Conservation (phyloP, 2,888 invertebrate genomes). For the Archips crataeganus region DNA sequence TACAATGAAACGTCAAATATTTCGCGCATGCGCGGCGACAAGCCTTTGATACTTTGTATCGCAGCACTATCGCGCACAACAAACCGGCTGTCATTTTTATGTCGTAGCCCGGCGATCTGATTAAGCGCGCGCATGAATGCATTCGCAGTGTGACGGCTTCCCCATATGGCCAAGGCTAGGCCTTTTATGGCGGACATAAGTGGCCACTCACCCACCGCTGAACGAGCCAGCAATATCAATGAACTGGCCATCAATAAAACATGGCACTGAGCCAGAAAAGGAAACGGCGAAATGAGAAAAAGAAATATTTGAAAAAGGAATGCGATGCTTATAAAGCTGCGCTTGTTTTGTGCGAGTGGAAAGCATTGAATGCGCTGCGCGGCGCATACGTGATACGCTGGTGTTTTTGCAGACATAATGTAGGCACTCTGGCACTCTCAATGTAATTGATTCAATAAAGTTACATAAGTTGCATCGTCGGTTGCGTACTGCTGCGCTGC, state of each 20-base stretch:
- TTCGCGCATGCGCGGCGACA: constrained; percentile 20
- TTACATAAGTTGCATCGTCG: constrained; percentile 61
- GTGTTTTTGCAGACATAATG: constrained; percentile 51
- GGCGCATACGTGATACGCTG: constrained; percentile 73
- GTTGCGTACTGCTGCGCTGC: not conserved
- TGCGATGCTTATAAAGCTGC: constrained; percentile 68
- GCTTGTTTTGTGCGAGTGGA: constrained; percentile 79
- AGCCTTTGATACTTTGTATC: constrained; percentile 37
- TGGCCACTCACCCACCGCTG: constrained; percentile 84
- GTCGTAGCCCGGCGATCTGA: constrained; percentile 76
- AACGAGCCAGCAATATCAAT: constrained; percentile 85
- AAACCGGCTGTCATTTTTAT: constrained; percentile 62
- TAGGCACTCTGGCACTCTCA: constrained; percentile 45
- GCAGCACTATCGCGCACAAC: constrained; percentile 25
- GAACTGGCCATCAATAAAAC: constrained; percentile 85
- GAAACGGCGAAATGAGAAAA: constrained; percentile 83
- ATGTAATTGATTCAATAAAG: constrained; percentile 67
- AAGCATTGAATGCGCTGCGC: constrained; percentile 82
- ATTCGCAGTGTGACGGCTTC: constrained; percentile 78
- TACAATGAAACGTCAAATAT: constrained; percentile 13
- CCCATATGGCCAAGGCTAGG: constrained; percentile 84
- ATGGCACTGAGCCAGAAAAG: constrained; percentile 83
- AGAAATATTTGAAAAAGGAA: constrained; percentile 82
- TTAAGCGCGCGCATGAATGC: constrained; percentile 80
- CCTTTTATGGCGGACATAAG: constrained; percentile 84